Base-by-base conservation (phyloP, 2,113 vertebrate species). In the Prietella phreatophila region DNA sequence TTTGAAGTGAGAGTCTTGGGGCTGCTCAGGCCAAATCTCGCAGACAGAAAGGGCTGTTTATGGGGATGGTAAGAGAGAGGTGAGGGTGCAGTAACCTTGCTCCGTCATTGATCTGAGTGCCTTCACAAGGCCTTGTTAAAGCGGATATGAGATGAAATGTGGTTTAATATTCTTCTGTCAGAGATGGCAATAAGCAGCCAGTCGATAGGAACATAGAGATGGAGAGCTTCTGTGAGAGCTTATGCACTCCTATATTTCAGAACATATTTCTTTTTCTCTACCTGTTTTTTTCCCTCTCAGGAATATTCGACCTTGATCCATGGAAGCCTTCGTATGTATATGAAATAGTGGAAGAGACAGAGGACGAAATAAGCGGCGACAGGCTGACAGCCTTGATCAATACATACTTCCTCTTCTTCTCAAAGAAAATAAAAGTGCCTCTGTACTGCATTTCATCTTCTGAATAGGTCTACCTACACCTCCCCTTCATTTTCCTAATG, bases 101-200 rank as follows among this genome's bases (percentile, higher is more conserved):
- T 71, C 60, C 36, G 55, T 79, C 84, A 87, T 89, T 87, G 86
- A 87, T 90, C 85, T 5, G 65, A 85, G 85, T 83, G 33, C 61
- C 76, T 82, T 82, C 42, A n/a, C 17, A 58, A 65, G 69, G 87
- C 78, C 85, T 90, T 17, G 86, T 87, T 87, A 89, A 85, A 88
- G 71, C 58, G 5, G 33, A 76, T 87, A 82, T 56, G n/a, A 88
- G 87, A 89, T 88, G 82, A 85, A 88, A 87, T 88, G 83, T 56
- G 14, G 60, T 87, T 88, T 89, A 76, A 82, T 88, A 85, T 88
- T 89, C 87, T 55, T 88, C 89, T 60, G 85, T 80, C 86, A 86
- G 85, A 60, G 84, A 85, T 61, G 27, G 27, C 39, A 47, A 86
- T 82, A 55, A 87, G 71, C 80, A 90, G 78, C 33, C 76, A 65